Evolutionary conservation across 2,888 invertebrate genomes (phyloP), one percentile per base, ranked within the genome.

Genomic region (Dorcus hopei): DNA sequence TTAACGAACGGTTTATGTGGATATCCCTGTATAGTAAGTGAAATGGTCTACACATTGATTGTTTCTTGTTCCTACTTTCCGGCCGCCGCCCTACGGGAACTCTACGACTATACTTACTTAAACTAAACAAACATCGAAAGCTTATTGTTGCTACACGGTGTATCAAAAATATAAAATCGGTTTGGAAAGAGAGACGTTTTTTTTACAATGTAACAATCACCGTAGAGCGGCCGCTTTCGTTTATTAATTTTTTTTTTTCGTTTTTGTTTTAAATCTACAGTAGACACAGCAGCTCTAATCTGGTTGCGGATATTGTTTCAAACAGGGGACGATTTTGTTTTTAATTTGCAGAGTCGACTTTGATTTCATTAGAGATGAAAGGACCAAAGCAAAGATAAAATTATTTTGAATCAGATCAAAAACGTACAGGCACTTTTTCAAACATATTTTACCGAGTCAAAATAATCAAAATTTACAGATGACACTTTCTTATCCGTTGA

Each of bases 21-120:
- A n/a, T n/a, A n/a, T n/a, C n/a, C 42, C 38, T 49, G 11, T 50
- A 19, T 19, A 19, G 11, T 38, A 52, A 52, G 56, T 58, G 52
- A 61, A 66, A 65, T 68, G 65, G 64, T 64, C 68, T 70, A 70
- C 66, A 70, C 68, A 70, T 66, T 68, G 67, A 68, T 68, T 66
- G 68, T 66, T 65, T 68, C 65, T 56, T 14, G 56, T 60, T 60
- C 23, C 51, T 57, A 57, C 49, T 47, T 49, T 48, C 45, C 39
- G 47, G 47, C 19, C 33, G 33, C 45, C 19, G 49, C 45, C 55
- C 41, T 14, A 42, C 40, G 59, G 38, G 43, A 49, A 41, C 48
- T 43, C 41, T 33, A 9, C 23, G 41, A 45, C 45, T 52, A 59
- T 39, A 43, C 39, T 49, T 39, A 43, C 39, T 49, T 59, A 59